phyloP scores from a whole-genome alignment of 1,140 invertebrate species.

The Onthophagus taurus region DNA sequence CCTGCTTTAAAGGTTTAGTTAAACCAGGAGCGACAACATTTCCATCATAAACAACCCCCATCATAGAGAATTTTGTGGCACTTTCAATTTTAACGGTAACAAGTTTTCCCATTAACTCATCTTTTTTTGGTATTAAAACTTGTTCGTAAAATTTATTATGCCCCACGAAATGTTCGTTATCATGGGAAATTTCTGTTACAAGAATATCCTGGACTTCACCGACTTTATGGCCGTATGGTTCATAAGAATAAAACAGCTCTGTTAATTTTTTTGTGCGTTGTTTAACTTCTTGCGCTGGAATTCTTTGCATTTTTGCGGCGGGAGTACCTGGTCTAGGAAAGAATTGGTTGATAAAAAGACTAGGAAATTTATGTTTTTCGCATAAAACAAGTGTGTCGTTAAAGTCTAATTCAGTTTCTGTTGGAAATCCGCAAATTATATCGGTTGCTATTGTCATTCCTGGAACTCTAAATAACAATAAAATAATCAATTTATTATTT shows the following conservation, averaged over 20 bases:
- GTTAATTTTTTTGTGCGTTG: constrained; percentile 79
- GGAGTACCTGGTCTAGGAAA: constrained; percentile 92
- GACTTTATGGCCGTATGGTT: constrained; percentile 69
- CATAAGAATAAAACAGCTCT: constrained; percentile 86
- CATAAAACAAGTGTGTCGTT: constrained; percentile 80
- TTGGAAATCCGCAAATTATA: constrained; percentile 97
- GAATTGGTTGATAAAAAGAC: constrained; percentile 97
- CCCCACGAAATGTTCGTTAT: constrained; percentile 81
- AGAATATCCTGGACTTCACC: constrained; percentile 73
- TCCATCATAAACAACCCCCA: constrained; percentile 55
- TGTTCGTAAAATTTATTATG: constrained; percentile 98
- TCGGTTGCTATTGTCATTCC: constrained; percentile 93
- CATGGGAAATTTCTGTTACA: constrained; percentile 89
- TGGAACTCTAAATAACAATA: constrained; percentile 64
- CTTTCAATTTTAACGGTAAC: constrained; percentile 67
- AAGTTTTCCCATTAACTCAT: constrained; percentile 72
- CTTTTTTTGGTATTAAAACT: constrained; percentile 71
- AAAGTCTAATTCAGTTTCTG: constrained; percentile 89
- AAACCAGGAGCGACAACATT: constrained; percentile 40
- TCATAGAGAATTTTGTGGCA: constrained; percentile 80
- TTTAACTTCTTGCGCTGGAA: constrained; percentile 81
- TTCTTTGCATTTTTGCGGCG: constrained; percentile 77
- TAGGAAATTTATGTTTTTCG: constrained; percentile 81
- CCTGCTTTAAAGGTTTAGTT: constrained; percentile 40
- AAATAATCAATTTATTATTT: too few species aligned